Evolutionary conservation across 2,797 vertebrate species (phyloP), one percentile per base, ranked within the genome.

Genomic region (Hyperoplus immaculatus): DNA sequence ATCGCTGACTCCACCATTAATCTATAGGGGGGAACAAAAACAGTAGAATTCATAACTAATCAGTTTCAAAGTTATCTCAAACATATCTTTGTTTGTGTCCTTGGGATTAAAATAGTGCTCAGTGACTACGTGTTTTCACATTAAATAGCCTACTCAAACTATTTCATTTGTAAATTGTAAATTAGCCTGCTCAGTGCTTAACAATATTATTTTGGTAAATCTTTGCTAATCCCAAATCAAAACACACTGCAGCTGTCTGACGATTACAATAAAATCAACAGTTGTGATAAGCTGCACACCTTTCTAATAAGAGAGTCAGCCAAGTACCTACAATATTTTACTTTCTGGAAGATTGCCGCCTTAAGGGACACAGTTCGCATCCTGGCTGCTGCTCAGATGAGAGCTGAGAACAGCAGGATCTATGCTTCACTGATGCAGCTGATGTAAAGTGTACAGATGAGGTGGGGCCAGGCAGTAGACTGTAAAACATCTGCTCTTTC

Each of bases 231-330:
- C 16, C 15, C 47, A 53, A 47, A 1, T 16, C 8, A 16, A 7
- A 46, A 46, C 53, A 54, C 18, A 39, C 16, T 43, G 41, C 49
- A 71, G n/a, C 43, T 21, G 41, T 63, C 54, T 43, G 58, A n/a
- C 51, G 12, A 29, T 29, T 8, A 29, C 6, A 0, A 11, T 8
- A 49, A 41, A 18, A 10, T 41, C 18, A 16, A n/a, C n/a, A 50
- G n/a, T 29, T 29, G 29, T 29, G 13, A 36, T 21, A 16, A 54
- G 49, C 41, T 55, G 50, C 11, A 55, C 16, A 21, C 47, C 49
- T 41, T 12, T 62, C 6, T 43, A 53, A 50, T 41, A n/a, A 39
- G 5, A 43, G 21, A 54, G 49, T 59, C 45, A 49, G 51, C 21
- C 43, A 56, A 15, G 29, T 6, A 47, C 5, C 38, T 74, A 3